These are phyloP conservation scores for Ctenomys sociabilis DNA, from an alignment of 2,113 vertebrate genomes.

Conservation along the genomic window DNA sequence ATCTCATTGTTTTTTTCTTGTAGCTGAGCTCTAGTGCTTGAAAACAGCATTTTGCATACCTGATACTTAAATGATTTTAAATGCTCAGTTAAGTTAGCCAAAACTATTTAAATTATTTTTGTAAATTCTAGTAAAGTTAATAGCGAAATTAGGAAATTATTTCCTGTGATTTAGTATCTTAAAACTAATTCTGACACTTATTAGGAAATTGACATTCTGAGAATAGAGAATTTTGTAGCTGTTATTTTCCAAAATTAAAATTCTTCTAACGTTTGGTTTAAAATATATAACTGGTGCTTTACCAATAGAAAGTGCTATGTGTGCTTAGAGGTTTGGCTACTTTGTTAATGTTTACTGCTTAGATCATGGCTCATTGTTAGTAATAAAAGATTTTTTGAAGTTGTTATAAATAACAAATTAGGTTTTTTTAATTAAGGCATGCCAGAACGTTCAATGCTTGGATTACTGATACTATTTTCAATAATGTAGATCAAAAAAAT, in stretches of 20 bases:
- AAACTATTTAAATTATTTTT: slow-evolving; percentile 40
- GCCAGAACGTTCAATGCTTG: background rate
- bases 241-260: background rate
- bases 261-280: slow-evolving; percentile 32
- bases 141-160: slow-evolving; percentile 7
- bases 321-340: background rate
- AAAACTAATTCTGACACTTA: background rate
- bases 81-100: background rate
- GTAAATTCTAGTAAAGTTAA: background rate
- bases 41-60: background rate
- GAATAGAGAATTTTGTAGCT: slow-evolving; percentile 13
- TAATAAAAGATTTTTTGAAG: background rate
- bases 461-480: background rate
- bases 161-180: background rate
- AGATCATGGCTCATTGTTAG: background rate
- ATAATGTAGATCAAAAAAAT: background rate
- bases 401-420: background rate
- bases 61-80: background rate
- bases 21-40: background rate
- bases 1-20: background rate
- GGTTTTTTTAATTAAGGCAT: background rate
- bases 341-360: background rate
- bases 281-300: background rate
- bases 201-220: background rate
- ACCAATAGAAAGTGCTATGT: background rate